A percentile compares a stretch with the other conserved stretches of the same genome.
These are phyloP conservation scores for Micrasema minimum DNA, from an alignment of 1,140 invertebrate genomes.

Conservation along the genomic window DNA sequence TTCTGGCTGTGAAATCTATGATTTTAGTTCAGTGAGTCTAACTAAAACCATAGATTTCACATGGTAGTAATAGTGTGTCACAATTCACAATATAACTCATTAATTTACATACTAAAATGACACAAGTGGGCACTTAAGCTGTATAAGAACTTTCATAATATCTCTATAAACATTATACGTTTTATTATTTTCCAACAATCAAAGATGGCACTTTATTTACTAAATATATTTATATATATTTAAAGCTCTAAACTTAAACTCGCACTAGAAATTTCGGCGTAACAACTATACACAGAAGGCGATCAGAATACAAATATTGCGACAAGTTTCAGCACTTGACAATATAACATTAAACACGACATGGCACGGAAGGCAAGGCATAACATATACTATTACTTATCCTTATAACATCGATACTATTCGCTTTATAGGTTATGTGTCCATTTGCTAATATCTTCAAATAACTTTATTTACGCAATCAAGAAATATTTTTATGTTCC, in stretches of 20 bases:
- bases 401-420: neutral
- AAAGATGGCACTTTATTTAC: slow-evolving; percentile 15
- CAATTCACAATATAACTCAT: no score
- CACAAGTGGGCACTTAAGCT: no score
- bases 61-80: no score
- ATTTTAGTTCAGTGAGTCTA: no score
- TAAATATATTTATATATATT: slow-evolving; percentile 28
- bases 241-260: slow-evolving; percentile 39
- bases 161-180: no score
- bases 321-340: slow-evolving; percentile 18
- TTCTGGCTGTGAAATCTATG: no score
- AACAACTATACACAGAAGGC: neutral
- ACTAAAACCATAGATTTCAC: no score
- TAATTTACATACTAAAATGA: no score
- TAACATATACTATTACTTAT: neutral
- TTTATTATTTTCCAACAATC: slow-evolving; percentile 15
- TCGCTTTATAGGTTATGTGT: neutral
- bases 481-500: no score
- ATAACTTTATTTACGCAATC: no score
- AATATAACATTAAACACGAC: slow-evolving; percentile 18
- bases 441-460: neutral
- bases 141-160: no score
- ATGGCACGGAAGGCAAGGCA: slow-evolving; percentile 31
- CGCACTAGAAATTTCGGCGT: slow-evolving; percentile 26
- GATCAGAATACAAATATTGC: neutral